A percentile compares a stretch with the other conserved stretches of the same genome.
phyloP scores from a whole-genome alignment of 2,113 vertebrate species.

The Addax nasomaculatus region DNA sequence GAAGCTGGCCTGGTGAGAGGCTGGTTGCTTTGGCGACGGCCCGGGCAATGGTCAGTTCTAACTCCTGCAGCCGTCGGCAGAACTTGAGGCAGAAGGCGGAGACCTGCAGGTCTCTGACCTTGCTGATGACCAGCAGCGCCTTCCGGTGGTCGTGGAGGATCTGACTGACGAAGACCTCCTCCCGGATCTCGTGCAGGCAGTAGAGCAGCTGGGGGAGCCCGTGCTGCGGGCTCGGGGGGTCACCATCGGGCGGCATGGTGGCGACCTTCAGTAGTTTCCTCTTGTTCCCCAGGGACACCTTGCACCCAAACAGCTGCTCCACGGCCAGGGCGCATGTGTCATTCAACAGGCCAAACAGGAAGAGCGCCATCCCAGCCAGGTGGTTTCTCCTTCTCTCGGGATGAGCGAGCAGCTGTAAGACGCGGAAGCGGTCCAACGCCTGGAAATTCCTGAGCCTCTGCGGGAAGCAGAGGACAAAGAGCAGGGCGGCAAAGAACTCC shows the following conservation, averaged over 20 bases:
- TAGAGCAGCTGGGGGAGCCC: constrained; percentile 33
- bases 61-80: background rate
- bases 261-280: constrained; percentile 31
- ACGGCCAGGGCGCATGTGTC: rapidly evolving
- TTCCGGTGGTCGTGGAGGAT: rapidly evolving
- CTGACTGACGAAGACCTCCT: background rate
- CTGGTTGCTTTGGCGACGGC: rapidly evolving
- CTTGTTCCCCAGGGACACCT: background rate
- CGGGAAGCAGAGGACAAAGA: background rate
- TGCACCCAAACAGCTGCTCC: background rate
- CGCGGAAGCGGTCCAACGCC: rapidly evolving
- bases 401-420: background rate
- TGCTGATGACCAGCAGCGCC: background rate
- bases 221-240: rapidly evolving
- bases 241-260: rapidly evolving
- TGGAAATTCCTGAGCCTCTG: background rate
- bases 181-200: constrained; percentile 33
- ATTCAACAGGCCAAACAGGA: constrained; percentile 72
- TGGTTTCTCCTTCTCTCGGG: background rate
- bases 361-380: background rate
- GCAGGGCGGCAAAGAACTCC: constrained; percentile 49
- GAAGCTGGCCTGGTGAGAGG: rapidly evolving
- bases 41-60: background rate
- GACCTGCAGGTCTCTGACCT: background rate
- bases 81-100: constrained; percentile 65